Percentiles rank a stretch among this genome's conserved stretches.
These are phyloP conservation scores for Lepus timidus DNA, from an alignment of 2,113 vertebrate species.

Conservation along the genomic window DNA sequence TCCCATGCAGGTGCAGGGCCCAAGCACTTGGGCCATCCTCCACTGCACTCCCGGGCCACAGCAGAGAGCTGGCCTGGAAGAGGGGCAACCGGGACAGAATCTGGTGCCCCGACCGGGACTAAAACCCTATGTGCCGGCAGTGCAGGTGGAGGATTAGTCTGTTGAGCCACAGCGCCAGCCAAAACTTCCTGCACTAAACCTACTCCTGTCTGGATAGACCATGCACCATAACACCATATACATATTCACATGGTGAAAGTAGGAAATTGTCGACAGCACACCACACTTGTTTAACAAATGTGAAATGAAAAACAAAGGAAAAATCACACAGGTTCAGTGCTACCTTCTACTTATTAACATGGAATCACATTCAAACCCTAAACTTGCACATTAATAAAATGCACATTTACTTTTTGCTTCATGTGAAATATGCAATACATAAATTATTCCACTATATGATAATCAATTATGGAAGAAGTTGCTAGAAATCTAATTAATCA, in stretches of 20 bases:
- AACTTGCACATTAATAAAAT: not conserved
- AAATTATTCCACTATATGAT: conserved; percentile 9
- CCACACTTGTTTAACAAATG: not conserved
- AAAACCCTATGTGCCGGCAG: too few species aligned
- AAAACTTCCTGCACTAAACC: conserved; percentile 23
- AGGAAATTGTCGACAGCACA: not conserved
- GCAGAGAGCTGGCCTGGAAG: too few species aligned
- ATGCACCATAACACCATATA: not conserved
- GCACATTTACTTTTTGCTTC: not conserved
- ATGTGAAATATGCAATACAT: not conserved
- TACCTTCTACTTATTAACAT: not conserved
- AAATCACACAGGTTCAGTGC: not conserved
- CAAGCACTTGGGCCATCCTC: too few species aligned
- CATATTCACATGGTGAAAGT: not conserved
- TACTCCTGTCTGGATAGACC: not conserved
- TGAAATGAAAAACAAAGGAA: not conserved
- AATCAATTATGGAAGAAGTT: not conserved
- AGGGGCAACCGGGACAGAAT: too few species aligned
- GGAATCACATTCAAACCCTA: not conserved
- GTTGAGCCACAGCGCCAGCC: too few species aligned
- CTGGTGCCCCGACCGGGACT: too few species aligned
- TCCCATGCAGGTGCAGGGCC: too few species aligned
- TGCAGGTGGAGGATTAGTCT: too few species aligned
- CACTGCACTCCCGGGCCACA: too few species aligned
- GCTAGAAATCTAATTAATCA: conserved; percentile 1